These are phyloP conservation scores for Poeciliopsis prolifica DNA, from an alignment of 2,113 vertebrate species.

Conservation along the genomic window DNA sequence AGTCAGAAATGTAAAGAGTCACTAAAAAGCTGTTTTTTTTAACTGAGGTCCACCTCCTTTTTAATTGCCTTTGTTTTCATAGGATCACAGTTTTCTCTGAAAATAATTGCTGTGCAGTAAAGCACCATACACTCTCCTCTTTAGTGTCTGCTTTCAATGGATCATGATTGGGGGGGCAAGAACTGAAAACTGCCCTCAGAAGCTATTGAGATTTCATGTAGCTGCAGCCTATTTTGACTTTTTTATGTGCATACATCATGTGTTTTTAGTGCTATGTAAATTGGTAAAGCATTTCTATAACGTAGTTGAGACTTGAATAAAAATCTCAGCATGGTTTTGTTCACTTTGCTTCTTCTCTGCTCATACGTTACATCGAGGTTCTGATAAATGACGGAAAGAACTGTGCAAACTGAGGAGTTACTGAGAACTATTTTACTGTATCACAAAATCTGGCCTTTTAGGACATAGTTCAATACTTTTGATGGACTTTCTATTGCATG, in stretches of 20 bases:
- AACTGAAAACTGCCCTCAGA: conserved; percentile 49
- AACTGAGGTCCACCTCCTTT: conserved; percentile 61
- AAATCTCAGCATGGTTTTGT: conserved; percentile 75
- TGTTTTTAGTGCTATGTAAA: conserved; percentile 82
- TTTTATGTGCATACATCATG: conserved; percentile 64
- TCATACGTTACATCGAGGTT: background rate
- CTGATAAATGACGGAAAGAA: background rate
- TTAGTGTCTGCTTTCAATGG: conserved; percentile 61
- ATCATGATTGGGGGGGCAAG: conserved; percentile 44
- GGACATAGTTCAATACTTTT: no score
- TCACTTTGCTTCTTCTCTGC: conserved; percentile 20
- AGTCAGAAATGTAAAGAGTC: conserved; percentile 64
- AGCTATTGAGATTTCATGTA: conserved; percentile 61
- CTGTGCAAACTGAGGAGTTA: background rate
- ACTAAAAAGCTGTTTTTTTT: conserved; percentile 46
- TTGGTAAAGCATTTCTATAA: conserved; percentile 79
- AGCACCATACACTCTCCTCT: conserved; percentile 55
- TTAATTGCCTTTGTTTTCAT: conserved; percentile 65
- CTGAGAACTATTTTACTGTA: background rate
- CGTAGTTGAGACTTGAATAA: conserved; percentile 79
- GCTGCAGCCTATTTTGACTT: conserved; percentile 64
- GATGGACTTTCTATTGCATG: no score
- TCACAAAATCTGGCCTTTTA: no score
- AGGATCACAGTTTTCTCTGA: conserved; percentile 64
- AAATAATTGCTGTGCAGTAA: conserved; percentile 55